Percentiles rank a stretch among this genome's conserved stretches.
These are phyloP conservation scores for Drosophila bipectinata DNA, from an alignment of 1,140 invertebrate species.

Conservation along the genomic window DNA sequence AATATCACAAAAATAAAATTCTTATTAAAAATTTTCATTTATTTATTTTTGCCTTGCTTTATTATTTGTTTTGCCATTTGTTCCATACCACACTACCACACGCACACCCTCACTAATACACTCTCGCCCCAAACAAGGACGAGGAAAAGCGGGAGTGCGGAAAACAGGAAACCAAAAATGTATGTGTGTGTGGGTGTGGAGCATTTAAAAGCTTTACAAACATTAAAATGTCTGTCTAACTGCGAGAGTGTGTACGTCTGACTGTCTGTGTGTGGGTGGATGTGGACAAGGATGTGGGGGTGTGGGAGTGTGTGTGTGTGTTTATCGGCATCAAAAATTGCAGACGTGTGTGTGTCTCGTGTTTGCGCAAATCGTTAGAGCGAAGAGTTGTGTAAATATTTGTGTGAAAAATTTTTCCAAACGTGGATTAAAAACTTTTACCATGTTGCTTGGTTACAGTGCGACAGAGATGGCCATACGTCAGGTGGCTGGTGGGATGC, in stretches of 20 bases:
- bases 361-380: conserved; percentile 80
- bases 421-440: conserved; percentile 81
- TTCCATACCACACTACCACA: conserved; percentile 26
- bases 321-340: conserved; percentile 75
- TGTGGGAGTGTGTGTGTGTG: conserved; percentile 17
- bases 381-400: conserved; percentile 81
- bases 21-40: conserved; percentile 74
- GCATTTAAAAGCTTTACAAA: conserved; percentile 81
- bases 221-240: conserved; percentile 81
- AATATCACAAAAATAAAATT: conserved; percentile 69
- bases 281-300: conserved; percentile 15
- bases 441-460: conserved; percentile 70
- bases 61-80: conserved; percentile 79
- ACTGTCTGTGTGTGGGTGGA: conserved; percentile 46
- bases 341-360: conserved; percentile 56
- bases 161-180: conserved; percentile 49
- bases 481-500: no score
- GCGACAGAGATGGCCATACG: conserved; percentile 35
- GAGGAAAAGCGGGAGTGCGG: conserved; percentile 31
- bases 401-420: conserved; percentile 80
- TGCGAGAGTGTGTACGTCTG: conserved; percentile 36
- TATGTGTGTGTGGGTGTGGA: conserved; percentile 66
- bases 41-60: conserved; percentile 73
- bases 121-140: conserved; percentile 4
- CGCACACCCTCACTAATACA: background rate